Base-by-base conservation (phyloP, 2,888 invertebrate species). In the Sesia apiformis region DNA sequence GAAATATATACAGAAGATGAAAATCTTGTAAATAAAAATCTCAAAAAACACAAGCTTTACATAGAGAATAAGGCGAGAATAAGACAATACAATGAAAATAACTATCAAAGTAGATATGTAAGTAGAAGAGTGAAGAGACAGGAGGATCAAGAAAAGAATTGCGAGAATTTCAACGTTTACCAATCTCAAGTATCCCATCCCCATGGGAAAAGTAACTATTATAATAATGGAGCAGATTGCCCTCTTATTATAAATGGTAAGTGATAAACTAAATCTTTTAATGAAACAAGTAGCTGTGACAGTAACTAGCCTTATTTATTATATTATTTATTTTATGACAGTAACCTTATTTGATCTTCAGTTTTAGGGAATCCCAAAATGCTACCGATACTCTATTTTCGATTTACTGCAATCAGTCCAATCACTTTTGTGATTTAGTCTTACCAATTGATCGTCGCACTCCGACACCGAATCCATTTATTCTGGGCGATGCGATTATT, bases 171-270 rank as follows among this genome's bases (percentile, higher is more conserved):
- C 54, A 57, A 56, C 4, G 58, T 64, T 0, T 64, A 66, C 4
- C 62, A 59, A 52, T 58, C 56, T 3, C 58, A 61, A 6, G 76
- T 86, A 41, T 71, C 63, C 3, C 83, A 85, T 58, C 88, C 88
- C 0, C 74, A 78, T 53, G 55, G 66, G 0, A 74, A 69, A 39
- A 74, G 66, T 5, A 62, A 63, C 38, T 61, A 61, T 7, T 87
- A 87, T 54, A 76, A 72, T n/a, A 82, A 76, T 49, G 73, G 76
- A 49, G 64, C 71, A 5, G 70, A 81, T 54, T 88, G 88, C 55
- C 78, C 78, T 2, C 76, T 78, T 5, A 72, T 76, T 53, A 76
- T 88, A 43, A 69, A 66, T 61, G 84, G 87, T 87, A 67, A 78
- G 80, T 63, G 7, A 23, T 23, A 23, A 23, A 23, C 23, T 23